Evolutionary conservation across 2,797 vertebrate species (phyloP).

Genomic region (Cyclopterus lumpus): DNA sequence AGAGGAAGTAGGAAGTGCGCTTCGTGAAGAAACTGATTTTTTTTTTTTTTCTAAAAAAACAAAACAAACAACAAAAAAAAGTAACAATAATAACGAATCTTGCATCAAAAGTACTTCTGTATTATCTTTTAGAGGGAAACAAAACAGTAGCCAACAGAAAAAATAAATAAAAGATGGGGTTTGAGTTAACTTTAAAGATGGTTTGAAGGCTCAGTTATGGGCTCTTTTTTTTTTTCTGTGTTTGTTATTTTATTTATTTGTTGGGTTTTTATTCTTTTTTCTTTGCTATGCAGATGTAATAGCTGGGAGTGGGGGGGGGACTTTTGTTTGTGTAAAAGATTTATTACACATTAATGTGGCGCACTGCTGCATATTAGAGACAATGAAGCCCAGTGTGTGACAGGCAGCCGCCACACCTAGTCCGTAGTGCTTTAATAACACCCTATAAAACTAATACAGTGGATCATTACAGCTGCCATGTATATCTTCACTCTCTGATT

Average conservation of each 20-base stretch:
- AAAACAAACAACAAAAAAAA: constrained; percentile 66
- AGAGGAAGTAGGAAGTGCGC: constrained; percentile 72
- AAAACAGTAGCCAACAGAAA: constrained; percentile 73
- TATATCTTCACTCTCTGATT: constrained; percentile 52
- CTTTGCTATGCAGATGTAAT: constrained; percentile 80
- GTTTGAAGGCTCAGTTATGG: constrained; percentile 60
- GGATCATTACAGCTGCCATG: constrained; percentile 59
- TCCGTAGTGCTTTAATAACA: constrained; percentile 77
- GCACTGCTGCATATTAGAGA: constrained; percentile 76
- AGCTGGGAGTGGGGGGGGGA: constrained; percentile 33
- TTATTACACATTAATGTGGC: constrained; percentile 68
- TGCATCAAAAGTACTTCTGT: constrained; percentile 81
- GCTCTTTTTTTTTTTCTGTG: constrained; percentile 54
- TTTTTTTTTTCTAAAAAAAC: constrained; percentile 70
- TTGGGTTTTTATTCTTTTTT: constrained; percentile 33
- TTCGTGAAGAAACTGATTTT: constrained; percentile 70
- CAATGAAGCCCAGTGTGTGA: constrained; percentile 47
- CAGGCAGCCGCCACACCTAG: constrained; percentile 51
- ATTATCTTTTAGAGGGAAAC: constrained; percentile 79
- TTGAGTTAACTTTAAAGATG: constrained; percentile 71
- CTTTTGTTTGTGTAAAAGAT: constrained; percentile 62
- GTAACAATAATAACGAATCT: constrained; percentile 75
- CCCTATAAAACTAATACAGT: constrained; percentile 53
- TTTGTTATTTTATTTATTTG: constrained; percentile 75
- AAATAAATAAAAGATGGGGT: constrained; percentile 22